Evolutionary conservation across 1,140 invertebrate genomes (phyloP).

Genomic region (Paramacrobiotus metropolitanus): DNA sequence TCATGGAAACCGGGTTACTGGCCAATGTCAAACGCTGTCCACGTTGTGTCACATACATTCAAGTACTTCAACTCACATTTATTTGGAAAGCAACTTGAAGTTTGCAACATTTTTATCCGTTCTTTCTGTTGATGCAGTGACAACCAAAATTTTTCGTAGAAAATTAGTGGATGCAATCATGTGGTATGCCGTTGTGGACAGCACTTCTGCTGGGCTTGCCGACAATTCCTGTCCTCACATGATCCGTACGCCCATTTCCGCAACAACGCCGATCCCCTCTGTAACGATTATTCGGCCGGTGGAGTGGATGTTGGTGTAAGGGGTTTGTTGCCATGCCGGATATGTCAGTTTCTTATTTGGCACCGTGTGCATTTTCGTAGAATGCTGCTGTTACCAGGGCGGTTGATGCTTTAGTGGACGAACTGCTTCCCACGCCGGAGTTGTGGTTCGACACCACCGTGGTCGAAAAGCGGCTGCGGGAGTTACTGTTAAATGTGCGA

Average conservation of each 20-base stretch:
- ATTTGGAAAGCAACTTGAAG: not conserved
- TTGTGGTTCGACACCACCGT: too few relatives aligned
- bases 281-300: too few relatives aligned
- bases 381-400: too few relatives aligned
- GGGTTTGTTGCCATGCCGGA: too few relatives aligned
- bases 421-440: too few relatives aligned
- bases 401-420: too few relatives aligned
- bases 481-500: too few relatives aligned
- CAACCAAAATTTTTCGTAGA: constrained; percentile 23
- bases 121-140: not conserved
- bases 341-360: too few relatives aligned
- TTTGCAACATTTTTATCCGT: not conserved
- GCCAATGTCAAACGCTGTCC: constrained; percentile 37
- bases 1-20: constrained; percentile 33
- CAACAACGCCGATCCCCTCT: too few relatives aligned
- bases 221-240: constrained; percentile 21
- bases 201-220: constrained; percentile 44
- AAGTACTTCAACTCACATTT: constrained; percentile 25
- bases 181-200: constrained; percentile 35
- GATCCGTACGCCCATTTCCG: constrained; percentile 36
- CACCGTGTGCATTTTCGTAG: too few relatives aligned
- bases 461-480: too few relatives aligned
- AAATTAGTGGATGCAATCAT: constrained; percentile 45
- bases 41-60: constrained; percentile 33
- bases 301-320: too few relatives aligned